phyloP scores from a whole-genome alignment of 2,797 vertebrate genomes.

The Acestrorhynchus altus region DNA sequence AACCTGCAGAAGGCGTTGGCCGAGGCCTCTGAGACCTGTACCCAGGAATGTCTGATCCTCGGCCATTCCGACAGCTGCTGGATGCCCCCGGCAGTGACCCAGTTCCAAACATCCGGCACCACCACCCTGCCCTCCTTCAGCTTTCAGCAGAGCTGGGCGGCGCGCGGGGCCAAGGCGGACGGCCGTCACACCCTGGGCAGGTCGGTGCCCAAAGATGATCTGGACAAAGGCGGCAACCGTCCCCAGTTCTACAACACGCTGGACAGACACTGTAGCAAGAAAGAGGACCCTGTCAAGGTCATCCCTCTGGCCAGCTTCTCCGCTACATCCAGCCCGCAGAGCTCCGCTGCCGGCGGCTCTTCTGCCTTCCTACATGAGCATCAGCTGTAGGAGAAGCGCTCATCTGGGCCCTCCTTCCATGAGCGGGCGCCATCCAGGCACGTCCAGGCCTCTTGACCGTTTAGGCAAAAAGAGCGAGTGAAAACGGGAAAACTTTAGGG shows the following conservation, averaged over 20 bases:
- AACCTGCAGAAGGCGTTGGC: slow-evolving; percentile 94
- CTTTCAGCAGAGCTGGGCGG: slow-evolving; percentile 86
- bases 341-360: slow-evolving; percentile 68
- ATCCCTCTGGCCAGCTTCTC: slow-evolving; percentile 92
- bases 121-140: slow-evolving; percentile 81
- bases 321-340: slow-evolving; percentile 77
- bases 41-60: slow-evolving; percentile 96
- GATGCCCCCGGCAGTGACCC: slow-evolving; percentile 92
- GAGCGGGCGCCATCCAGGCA: background rate
- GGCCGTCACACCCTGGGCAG: slow-evolving; percentile 87
- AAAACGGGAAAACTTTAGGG: slow-evolving; percentile 42
- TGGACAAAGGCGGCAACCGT: slow-evolving; percentile 82
- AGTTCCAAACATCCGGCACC: slow-evolving; percentile 81
- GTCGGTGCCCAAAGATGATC: slow-evolving; percentile 87
- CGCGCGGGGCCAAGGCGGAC: slow-evolving; percentile 80
- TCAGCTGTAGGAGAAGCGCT: slow-evolving; percentile 80
- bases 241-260: slow-evolving; percentile 93
- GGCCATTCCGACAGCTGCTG: slow-evolving; percentile 98
- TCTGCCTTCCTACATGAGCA: slow-evolving; percentile 87
- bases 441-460: slow-evolving; percentile 12
- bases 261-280: slow-evolving; percentile 87
- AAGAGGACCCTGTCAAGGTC: slow-evolving; percentile 89
- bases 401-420: background rate
- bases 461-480: slow-evolving; percentile 31
- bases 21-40: slow-evolving; percentile 96